phyloP scores from a whole-genome alignment of 2,888 invertebrate species.

The Chrysodeixis includens region DNA sequence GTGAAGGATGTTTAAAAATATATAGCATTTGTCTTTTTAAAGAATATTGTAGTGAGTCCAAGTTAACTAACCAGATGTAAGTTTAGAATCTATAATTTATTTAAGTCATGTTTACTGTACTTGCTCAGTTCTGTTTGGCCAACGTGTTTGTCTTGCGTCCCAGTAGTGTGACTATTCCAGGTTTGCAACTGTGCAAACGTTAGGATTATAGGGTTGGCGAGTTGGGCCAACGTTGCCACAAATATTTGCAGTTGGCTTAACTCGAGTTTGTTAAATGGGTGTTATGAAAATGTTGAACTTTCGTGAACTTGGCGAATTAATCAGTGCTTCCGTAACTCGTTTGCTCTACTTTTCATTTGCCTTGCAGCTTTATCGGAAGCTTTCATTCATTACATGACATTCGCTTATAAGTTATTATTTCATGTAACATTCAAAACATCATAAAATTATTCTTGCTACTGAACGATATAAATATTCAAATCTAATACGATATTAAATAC shows the following conservation, averaged over 20 bases:
- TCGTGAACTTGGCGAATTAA: background rate
- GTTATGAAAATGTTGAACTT: background rate
- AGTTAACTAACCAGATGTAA: slow-evolving; percentile 16
- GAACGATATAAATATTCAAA: too few species aligned
- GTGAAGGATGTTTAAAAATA: too few species aligned
- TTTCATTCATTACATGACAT: too few species aligned
- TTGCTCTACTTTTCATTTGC: too few species aligned
- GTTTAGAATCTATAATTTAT: slow-evolving; percentile 41
- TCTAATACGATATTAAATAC: too few species aligned
- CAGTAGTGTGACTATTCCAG: slow-evolving; percentile 45
- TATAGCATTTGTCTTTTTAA: background rate
- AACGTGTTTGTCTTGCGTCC: slow-evolving; percentile 50
- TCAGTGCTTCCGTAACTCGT: background rate
- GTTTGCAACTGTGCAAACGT: slow-evolving; percentile 52
- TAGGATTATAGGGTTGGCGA: slow-evolving; percentile 35
- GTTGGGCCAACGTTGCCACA: slow-evolving; percentile 14
- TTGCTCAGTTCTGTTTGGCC: slow-evolving; percentile 51
- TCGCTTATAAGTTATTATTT: too few species aligned
- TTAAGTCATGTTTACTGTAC: slow-evolving; percentile 31
- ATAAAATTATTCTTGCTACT: too few species aligned
- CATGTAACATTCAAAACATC: too few species aligned
- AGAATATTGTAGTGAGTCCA: background rate
- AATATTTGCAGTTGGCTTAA: slow-evolving; percentile 24
- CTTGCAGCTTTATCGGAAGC: too few species aligned
- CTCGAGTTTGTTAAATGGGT: background rate